A percentile compares a stretch with the other conserved stretches of the same genome.
phyloP scores from a whole-genome alignment of 2,888 invertebrate genomes.

The Campoletis raptor region DNA sequence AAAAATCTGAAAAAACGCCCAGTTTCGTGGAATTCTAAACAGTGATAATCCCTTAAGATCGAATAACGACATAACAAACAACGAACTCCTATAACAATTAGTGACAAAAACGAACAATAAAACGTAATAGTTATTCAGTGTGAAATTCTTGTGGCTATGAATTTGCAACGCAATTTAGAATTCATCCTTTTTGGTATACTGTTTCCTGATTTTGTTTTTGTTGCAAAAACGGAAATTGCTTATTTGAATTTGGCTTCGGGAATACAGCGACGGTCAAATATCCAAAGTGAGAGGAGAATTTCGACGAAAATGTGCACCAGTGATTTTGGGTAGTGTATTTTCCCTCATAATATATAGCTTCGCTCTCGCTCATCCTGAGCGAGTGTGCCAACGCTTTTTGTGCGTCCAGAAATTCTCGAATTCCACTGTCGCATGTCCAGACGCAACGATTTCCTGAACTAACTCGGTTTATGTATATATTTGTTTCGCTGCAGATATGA shows the following conservation, averaged over 20 bases:
- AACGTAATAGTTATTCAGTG: neutral
- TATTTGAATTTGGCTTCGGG: conserved; percentile 25
- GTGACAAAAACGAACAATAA: neutral
- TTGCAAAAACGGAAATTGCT: conserved; percentile 31
- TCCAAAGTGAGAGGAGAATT: conserved; percentile 13
- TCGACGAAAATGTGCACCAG: neutral
- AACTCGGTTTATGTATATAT: neutral
- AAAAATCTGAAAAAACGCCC: too few species aligned
- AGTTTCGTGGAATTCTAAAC: too few species aligned
- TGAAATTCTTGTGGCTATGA: neutral
- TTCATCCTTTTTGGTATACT: neutral
- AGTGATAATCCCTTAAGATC: too few species aligned
- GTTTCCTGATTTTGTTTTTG: neutral
- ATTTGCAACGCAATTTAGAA: neutral
- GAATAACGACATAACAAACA: neutral
- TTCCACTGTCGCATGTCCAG: conserved; percentile 16
- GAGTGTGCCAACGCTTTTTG: conserved; percentile 36
- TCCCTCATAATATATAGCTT: conserved; percentile 10
- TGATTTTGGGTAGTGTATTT: conserved; percentile 3
- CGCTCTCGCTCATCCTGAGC: conserved; percentile 1
- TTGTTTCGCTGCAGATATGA: neutral
- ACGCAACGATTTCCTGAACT: conserved; percentile 28
- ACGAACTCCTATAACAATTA: neutral
- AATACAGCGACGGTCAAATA: neutral
- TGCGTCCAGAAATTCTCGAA: conserved; percentile 20